A percentile compares a stretch with the other conserved stretches of the same genome.
Conservation (phyloP, 2,888 invertebrate genomes). For the Tenthredo mesomela region DNA sequence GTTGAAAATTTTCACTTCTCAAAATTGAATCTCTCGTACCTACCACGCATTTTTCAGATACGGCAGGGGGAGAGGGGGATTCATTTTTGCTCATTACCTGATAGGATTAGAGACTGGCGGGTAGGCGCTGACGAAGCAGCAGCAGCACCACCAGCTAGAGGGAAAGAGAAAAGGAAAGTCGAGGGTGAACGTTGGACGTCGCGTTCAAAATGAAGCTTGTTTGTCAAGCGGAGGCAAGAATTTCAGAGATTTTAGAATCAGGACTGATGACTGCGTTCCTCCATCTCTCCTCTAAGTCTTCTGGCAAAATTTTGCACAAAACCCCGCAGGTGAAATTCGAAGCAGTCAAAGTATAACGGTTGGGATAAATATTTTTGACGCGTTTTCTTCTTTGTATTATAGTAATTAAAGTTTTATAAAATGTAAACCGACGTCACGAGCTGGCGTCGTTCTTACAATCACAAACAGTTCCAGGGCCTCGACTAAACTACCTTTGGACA, state of each 20-base stretch:
- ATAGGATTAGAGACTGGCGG: constrained; percentile 32
- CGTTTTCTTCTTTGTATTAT: neutral
- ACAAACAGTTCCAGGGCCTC: constrained; percentile 30
- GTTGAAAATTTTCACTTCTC: constrained; percentile 47
- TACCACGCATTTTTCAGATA: constrained; percentile 33
- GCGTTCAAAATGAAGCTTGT: constrained; percentile 46
- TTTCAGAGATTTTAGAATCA: constrained; percentile 45
- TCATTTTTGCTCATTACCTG: constrained; percentile 51
- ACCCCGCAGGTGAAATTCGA: neutral
- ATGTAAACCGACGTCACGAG: neutral
- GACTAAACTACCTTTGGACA: constrained; percentile 25
- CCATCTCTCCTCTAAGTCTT: neutral
- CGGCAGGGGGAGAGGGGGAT: neutral
- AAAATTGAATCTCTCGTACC: constrained; percentile 39
- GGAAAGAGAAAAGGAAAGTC: constrained; percentile 6
- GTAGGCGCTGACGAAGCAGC: constrained; percentile 49
- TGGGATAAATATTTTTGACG: neutral
- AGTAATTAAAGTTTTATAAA: neutral
- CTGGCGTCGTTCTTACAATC: constrained; percentile 15
- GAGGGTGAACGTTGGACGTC: constrained; percentile 30
- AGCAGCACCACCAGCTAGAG: neutral
- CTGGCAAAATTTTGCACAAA: neutral
- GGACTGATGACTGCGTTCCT: constrained; percentile 29
- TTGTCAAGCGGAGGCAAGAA: constrained; percentile 30
- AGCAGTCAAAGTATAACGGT: neutral